Evolutionary conservation across 2,797 vertebrate species (phyloP).

Genomic region (Leptoclinus maculatus): DNA sequence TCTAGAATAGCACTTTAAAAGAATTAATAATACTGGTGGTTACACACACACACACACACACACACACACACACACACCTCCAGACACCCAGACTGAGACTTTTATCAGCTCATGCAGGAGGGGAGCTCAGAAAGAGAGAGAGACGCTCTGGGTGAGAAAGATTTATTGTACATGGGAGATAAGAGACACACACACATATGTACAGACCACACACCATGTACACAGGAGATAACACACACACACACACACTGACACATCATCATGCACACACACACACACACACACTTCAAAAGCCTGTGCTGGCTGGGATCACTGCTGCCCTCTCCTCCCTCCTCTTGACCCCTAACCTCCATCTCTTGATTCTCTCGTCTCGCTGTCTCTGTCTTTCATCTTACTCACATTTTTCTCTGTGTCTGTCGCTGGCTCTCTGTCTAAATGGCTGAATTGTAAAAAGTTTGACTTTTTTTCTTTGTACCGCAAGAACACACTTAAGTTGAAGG

Average conservation of each 20-base stretch:
- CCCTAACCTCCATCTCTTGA: conserved; percentile 62
- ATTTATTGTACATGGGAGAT: conserved; percentile 60
- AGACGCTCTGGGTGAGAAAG: conserved; percentile 26
- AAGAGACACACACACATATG: conserved; percentile 29
- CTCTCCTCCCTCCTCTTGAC: conserved; percentile 75
- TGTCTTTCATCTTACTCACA: conserved; percentile 63
- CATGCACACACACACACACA: conserved; percentile 25
- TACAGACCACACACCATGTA: conserved; percentile 66
- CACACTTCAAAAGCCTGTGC: conserved; percentile 61
- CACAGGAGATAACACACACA: conserved; percentile 38
- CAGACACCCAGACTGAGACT: conserved; percentile 28
- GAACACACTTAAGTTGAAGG: background rate
- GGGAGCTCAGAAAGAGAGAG: conserved; percentile 9
- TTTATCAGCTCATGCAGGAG: conserved; percentile 39
- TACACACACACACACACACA: conserved; percentile 5
- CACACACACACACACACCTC: conserved; percentile 5
- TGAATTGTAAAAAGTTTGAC: background rate
- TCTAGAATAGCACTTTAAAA: background rate
- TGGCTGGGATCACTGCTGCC: conserved; percentile 61
- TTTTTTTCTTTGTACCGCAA: background rate
- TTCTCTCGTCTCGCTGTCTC: conserved; percentile 45
- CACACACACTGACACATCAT: conserved; percentile 39
- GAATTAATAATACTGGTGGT: background rate
- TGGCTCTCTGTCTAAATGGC: background rate
- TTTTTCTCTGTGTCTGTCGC: conserved; percentile 11